These are phyloP conservation scores for Cladopsammia gracilis DNA, from an alignment of 64 coral and sea anemone genomes.

Conservation along the genomic window DNA sequence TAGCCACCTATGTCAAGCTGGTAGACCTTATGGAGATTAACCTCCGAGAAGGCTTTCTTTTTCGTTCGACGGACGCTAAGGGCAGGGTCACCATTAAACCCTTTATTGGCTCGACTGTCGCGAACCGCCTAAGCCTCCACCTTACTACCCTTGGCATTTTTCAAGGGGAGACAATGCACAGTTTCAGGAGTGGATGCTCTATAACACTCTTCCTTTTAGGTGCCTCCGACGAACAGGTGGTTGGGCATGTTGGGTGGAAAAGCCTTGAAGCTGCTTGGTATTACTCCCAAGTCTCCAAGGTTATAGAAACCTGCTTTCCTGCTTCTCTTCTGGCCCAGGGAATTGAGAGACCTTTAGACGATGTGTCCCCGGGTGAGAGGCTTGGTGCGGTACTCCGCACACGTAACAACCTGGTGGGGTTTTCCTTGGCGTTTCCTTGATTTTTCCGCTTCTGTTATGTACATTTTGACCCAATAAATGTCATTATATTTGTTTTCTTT, in stretches of 20 bases:
- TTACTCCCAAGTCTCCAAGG: no score
- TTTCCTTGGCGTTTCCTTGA: no score
- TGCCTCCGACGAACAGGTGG: conserved; percentile 1
- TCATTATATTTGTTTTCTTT: no score
- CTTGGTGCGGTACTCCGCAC: no score
- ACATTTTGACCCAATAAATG: no score
- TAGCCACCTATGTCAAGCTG: conserved; percentile 1
- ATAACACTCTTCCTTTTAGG: conserved; percentile 10
- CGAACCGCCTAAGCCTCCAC: neutral
- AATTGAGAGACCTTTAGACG: no score
- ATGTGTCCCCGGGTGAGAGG: no score
- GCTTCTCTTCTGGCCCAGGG: no score
- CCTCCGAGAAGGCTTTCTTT: conserved; percentile 42
- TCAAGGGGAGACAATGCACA: conserved; percentile 25
- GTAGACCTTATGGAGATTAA: conserved; percentile 7
- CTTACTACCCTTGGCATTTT: neutral
- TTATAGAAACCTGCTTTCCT: no score
- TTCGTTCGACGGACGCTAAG: conserved; percentile 7
- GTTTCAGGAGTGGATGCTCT: neutral
- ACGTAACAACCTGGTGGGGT: no score
- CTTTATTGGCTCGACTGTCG: conserved; percentile 14
- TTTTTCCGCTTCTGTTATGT: no score
- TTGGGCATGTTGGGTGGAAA: conserved; percentile 38
- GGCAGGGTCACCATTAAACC: neutral
- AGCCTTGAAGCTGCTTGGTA: no score